Base-by-base conservation (phyloP, 2,113 vertebrate species). In the Platysternon megacephalum region DNA sequence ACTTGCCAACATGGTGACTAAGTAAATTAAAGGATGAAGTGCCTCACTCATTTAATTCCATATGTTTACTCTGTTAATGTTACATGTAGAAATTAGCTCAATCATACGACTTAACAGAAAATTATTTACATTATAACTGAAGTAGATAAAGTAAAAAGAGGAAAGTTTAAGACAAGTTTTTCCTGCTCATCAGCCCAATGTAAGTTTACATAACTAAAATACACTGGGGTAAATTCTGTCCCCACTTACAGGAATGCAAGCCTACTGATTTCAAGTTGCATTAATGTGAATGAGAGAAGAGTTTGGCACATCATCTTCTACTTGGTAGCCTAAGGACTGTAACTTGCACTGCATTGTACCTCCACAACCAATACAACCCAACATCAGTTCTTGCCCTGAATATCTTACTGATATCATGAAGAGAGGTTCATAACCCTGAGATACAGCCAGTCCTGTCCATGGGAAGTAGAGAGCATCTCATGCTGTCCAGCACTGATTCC, bases 21-120 rank as follows among this genome's bases (percentile, higher is more conserved):
- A 78, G 79, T 58, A 95, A 96, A 93, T 51, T 24, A 93, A 83
- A 93, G 24, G 89, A 93, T 61, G 5, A 97, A 88, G 35, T 51
- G 72, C 46, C 22, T 85, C 58, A 24, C 11, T 82, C 61, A 82
- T 82, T 93, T 89, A 8, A 58, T 86, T 88, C 78, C 68, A 84
- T 87, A 10, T 82, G 81, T 91, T 95, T 90, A 93, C 86, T 52
- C 28, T 79, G 51, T 35, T 84, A 91, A 87, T 48, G 39, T 4
- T 91, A 95, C 81, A 49, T 14, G 68, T 65, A 93, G 76, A 83
- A 72, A 93, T 90, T 26, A 85, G 88, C 39, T 84, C 44, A 83
- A 55, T 56, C 14, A 58, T 79, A 93, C 21, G 28, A 92, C 80
- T 87, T 91, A 53, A 72, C 2, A 94, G 42, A 79, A 96, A 93